A percentile compares a stretch with the other conserved stretches of the same genome.
These are phyloP conservation scores for Aythya baeri DNA, from an alignment of 2,113 vertebrate species.

Conservation along the genomic window DNA sequence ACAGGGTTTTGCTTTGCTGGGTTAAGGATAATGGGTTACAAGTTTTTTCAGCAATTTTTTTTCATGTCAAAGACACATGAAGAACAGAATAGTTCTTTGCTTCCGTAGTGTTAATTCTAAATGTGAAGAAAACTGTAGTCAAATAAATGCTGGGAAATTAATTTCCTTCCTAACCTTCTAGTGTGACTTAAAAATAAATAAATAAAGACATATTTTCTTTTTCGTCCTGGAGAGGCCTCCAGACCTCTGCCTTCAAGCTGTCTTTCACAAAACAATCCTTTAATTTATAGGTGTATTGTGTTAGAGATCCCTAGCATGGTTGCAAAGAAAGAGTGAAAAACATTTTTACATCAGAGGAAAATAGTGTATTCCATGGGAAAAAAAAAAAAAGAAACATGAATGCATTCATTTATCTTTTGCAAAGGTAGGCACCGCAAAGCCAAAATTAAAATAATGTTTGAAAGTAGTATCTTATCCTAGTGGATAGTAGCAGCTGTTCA, in stretches of 20 bases:
- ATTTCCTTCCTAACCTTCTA: not conserved
- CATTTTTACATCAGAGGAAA: not conserved
- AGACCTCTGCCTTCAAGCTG: not conserved
- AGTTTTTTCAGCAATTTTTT: not conserved
- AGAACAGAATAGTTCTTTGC: not conserved
- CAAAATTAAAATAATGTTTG: not conserved
- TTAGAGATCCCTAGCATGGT: not conserved
- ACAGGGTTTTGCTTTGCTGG: not conserved
- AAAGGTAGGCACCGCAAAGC: not conserved
- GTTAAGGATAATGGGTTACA: rapidly evolving
- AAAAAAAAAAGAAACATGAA: too few species aligned
- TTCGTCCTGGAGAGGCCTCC: not conserved
- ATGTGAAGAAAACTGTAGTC: not conserved
- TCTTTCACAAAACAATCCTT: not conserved
- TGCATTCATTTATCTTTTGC: not conserved
- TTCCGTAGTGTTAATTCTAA: not conserved
- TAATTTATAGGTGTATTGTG: not conserved
- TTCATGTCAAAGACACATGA: not conserved
- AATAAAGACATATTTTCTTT: not conserved
- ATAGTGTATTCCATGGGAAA: not conserved
- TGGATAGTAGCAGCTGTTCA: not conserved
- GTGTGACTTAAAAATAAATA: not conserved
- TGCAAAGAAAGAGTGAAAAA: not conserved
- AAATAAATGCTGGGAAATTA: not conserved
- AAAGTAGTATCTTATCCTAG: not conserved